A percentile compares a stretch with the other conserved stretches of the same genome.
phyloP scores from a whole-genome alignment of 2,888 invertebrate species.

The Aquatica leii region DNA sequence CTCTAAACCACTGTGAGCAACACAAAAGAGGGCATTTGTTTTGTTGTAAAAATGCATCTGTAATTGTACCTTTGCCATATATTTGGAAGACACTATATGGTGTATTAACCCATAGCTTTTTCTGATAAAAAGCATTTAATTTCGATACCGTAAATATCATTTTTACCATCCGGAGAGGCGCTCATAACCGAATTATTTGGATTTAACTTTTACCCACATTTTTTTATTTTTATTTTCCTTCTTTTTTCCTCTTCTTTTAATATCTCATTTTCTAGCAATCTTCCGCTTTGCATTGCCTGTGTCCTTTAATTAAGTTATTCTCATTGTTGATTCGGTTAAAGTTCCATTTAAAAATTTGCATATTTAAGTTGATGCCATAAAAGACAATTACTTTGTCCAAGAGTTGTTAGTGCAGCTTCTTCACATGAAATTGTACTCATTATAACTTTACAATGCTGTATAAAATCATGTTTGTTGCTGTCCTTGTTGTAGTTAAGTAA shows the following conservation, averaged over 20 bases:
- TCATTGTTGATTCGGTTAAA: too few relatives aligned
- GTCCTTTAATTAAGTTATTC: constrained; percentile 34
- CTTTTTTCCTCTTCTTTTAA: constrained; percentile 34
- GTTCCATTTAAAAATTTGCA: too few relatives aligned
- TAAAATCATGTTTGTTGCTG: too few relatives aligned
- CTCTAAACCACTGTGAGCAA: neutral
- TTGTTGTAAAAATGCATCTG: too few relatives aligned
- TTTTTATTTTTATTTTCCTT: constrained; percentile 22
- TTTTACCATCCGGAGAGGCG: too few relatives aligned
- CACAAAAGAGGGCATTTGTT: neutral
- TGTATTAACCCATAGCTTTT: neutral
- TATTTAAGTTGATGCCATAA: constrained; percentile 42
- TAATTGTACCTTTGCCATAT: too few relatives aligned
- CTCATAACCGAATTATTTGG: constrained; percentile 14
- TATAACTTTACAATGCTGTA: too few relatives aligned
- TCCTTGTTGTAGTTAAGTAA: too few relatives aligned
- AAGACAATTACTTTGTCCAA: too few relatives aligned
- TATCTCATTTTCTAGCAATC: constrained; percentile 38
- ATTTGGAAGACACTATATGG: neutral
- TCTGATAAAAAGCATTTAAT: neutral
- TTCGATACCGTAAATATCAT: too few relatives aligned
- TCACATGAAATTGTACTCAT: too few relatives aligned
- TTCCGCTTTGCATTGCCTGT: constrained; percentile 43
- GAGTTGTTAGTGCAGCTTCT: too few relatives aligned
- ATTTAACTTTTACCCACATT: neutral